These are phyloP conservation scores for Nomada fabriciana DNA, from an alignment of 2,888 invertebrate genomes.

Conservation along the genomic window DNA sequence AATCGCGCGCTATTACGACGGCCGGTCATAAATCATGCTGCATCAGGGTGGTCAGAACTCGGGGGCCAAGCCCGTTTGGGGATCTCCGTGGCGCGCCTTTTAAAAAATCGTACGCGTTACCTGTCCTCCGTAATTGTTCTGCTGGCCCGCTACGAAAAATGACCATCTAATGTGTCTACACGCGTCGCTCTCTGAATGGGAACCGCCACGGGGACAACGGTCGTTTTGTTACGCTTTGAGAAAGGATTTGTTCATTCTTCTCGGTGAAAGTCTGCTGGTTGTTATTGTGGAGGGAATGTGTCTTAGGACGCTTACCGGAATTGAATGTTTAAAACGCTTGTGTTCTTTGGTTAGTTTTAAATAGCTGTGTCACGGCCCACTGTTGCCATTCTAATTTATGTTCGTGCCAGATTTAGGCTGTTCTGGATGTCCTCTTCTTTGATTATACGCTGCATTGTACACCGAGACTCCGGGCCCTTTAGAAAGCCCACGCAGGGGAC, in stretches of 20 bases:
- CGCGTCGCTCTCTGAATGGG: conserved; percentile 35
- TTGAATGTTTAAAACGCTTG: not conserved
- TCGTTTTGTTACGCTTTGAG: conserved; percentile 13
- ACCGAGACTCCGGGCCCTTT: not conserved
- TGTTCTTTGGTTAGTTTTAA: not conserved
- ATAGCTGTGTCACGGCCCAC: too few species aligned
- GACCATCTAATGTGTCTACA: conserved; percentile 56
- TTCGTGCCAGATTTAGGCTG: not conserved
- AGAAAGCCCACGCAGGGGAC: not conserved
- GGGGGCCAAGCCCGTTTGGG: conserved; percentile 48
- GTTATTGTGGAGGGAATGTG: not conserved
- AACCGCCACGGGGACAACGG: not conserved
- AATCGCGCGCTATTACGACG: conserved; percentile 77
- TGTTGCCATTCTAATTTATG: too few species aligned
- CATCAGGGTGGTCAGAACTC: conserved; percentile 78
- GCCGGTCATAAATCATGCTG: conserved; percentile 78
- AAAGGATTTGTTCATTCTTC: conserved; percentile 8
- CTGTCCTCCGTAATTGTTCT: conserved; percentile 43
- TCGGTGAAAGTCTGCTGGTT: not conserved
- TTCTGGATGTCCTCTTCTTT: not conserved
- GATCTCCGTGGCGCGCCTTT: conserved; percentile 50
- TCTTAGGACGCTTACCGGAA: not conserved
- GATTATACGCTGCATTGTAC: not conserved
- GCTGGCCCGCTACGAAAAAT: conserved; percentile 41
- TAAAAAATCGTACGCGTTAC: conserved; percentile 40